These are phyloP conservation scores for Staurois parvus DNA, from an alignment of 2,797 vertebrate species.

Conservation along the genomic window DNA sequence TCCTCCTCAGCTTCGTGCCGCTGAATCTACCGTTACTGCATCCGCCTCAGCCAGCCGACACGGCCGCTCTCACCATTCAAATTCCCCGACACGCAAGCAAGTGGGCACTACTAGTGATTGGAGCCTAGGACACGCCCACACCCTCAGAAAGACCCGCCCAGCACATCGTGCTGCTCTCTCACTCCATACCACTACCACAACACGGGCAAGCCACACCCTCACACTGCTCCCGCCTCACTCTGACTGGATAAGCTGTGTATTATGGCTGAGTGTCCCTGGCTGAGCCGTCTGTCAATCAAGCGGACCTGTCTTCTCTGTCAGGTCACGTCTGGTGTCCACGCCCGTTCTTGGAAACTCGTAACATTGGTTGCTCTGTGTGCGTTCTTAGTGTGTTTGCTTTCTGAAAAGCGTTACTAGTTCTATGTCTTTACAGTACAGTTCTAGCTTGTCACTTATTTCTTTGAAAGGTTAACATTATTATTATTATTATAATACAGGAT, in stretches of 20 bases:
- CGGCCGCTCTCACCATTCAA: constrained; percentile 23
- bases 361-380: too few species aligned
- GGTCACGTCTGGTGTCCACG: background rate
- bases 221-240: background rate
- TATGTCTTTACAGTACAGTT: too few species aligned
- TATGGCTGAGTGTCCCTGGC: background rate
- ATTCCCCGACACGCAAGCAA: constrained; percentile 46
- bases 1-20: too few species aligned
- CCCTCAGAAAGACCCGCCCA: background rate
- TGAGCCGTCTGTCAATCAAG: background rate
- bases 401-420: too few species aligned
- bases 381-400: too few species aligned
- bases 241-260: background rate
- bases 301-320: background rate
- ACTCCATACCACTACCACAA: constrained; percentile 13
- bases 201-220: constrained; percentile 2
- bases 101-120: constrained; percentile 22
- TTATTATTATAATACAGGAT: too few species aligned
- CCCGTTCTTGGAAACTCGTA: constrained; percentile 11
- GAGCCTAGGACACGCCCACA: background rate
- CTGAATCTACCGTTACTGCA: background rate
- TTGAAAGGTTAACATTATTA: too few species aligned
- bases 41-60: background rate
- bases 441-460: too few species aligned
- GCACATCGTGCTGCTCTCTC: background rate